phyloP scores from a whole-genome alignment of 1,140 invertebrate genomes.

The Centruroides vittatus region DNA sequence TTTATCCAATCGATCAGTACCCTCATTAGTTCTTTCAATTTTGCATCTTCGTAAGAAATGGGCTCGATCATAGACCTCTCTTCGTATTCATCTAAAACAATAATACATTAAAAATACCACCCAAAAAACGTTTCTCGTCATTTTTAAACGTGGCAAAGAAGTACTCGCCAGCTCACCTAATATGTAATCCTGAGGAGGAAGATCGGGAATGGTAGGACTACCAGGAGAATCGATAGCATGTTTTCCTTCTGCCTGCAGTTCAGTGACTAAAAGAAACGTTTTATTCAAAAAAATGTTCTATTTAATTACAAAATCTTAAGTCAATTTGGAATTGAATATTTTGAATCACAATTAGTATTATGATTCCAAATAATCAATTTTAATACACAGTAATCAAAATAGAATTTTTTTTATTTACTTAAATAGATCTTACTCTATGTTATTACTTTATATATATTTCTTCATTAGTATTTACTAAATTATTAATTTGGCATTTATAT shows the following conservation, averaged over 20 bases:
- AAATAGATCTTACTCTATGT: too few relatives aligned
- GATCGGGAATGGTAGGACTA: slow-evolving; percentile 61
- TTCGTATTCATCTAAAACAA: slow-evolving; percentile 71
- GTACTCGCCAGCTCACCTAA: slow-evolving; percentile 44
- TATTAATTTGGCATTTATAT: too few relatives aligned
- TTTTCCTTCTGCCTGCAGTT: slow-evolving; percentile 89
- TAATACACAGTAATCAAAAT: too few relatives aligned
- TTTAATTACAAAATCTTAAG: not conserved
- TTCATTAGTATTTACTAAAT: too few relatives aligned
- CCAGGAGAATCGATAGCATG: slow-evolving; percentile 92
- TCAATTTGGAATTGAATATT: too few relatives aligned
- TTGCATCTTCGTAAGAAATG: slow-evolving; percentile 66
- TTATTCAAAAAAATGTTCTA: too few relatives aligned
- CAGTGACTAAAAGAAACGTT: slow-evolving; percentile 55
- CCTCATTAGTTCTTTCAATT: slow-evolving; percentile 68
- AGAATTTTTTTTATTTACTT: too few relatives aligned
- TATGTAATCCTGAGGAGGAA: slow-evolving; percentile 82
- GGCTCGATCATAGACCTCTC: slow-evolving; percentile 91
- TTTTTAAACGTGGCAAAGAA: too few relatives aligned
- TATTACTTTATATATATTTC: too few relatives aligned
- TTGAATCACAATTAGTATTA: too few relatives aligned
- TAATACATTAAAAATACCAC: not conserved
- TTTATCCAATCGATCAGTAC: slow-evolving; percentile 97
- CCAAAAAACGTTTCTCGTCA: too few relatives aligned
- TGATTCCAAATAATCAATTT: slow-evolving; percentile 19